Percentiles rank a stretch among this genome's conserved stretches.
These are phyloP conservation scores for Psilopsiagon aurifrons DNA, from an alignment of 2,113 vertebrate species.

Conservation along the genomic window DNA sequence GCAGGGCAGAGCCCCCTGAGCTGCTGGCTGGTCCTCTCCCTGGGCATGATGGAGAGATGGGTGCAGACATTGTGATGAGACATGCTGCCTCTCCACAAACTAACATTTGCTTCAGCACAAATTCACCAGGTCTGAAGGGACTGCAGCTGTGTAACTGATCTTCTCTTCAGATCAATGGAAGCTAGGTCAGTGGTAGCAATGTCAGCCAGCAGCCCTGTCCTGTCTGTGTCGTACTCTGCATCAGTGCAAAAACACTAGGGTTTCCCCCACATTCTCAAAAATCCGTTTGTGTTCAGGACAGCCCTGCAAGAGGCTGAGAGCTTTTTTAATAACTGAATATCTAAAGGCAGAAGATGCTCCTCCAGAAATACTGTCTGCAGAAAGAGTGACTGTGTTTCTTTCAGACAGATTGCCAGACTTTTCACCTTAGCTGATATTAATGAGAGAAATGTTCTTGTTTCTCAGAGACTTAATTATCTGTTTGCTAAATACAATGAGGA, in stretches of 20 bases:
- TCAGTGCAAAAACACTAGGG: background rate
- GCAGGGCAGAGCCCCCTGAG: background rate
- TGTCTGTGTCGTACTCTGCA: background rate
- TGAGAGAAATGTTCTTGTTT: constrained; percentile 11
- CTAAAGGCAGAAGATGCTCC: background rate
- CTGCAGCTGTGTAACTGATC: background rate
- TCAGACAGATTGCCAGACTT: constrained; percentile 5
- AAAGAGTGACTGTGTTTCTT: background rate
- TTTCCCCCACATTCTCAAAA: background rate
- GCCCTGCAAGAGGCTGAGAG: background rate
- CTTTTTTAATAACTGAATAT: background rate
- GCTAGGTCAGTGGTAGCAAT: background rate
- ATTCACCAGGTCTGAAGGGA: background rate
- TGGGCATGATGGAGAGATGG: background rate
- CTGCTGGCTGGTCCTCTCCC: background rate
- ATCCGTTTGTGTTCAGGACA: background rate
- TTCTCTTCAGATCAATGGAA: background rate
- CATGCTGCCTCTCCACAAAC: background rate
- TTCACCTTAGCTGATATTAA: background rate
- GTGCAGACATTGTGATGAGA: background rate
- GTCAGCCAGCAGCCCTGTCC: background rate
- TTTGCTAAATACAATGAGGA: constrained; percentile 32
- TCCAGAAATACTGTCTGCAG: background rate
- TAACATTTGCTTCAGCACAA: background rate
- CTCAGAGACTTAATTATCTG: constrained; percentile 12